Evolutionary conservation across 1,140 invertebrate species (phyloP), one percentile per base, ranked within the genome.

Genomic region (Drosophila lini): DNA sequence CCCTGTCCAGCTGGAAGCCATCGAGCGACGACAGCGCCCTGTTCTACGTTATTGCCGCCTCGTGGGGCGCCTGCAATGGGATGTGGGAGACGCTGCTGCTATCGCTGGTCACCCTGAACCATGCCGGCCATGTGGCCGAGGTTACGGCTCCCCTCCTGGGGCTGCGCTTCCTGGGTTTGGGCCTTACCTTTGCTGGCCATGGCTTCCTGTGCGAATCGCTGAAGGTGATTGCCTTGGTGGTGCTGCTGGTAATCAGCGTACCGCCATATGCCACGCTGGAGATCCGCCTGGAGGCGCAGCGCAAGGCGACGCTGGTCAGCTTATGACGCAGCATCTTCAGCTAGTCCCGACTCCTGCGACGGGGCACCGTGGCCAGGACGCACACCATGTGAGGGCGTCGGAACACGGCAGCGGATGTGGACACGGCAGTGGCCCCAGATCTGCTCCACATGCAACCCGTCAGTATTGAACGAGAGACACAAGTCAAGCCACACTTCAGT

Each of bases 41-140:
- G 15, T 95, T 96, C 75, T 95, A 95, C 77, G 95, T 96, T 15
- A 95, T 95, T 71, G 94, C 95, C 31, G 95, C 95, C 4, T 94
- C 94, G 8, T 96, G 95, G 95, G 95, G 95, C 38, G 95, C 95
- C n/a, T 96, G 95, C 84, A 95, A 96, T 68, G 94, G 95, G 28
- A 95, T 95, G 75, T 96, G 95, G 95, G 95, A 96, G 84, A 95
- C 94, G 56, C 91, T 96, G 8, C 92, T 94, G 41, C 92, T 92
- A 25, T 89, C 91, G 7, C 74, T 92, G 64, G 85, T 92, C 42
- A 92, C 91, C 9, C 60, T 92, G 5, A 92, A 91, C 40, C 91
- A 92, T 40, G 69, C 84, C 62, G 61, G 82, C 22, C 80, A 92
- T 32, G 85, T 81, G 19, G 63, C 74, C 8, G 89, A 91, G 48